Evolutionary conservation across 2,888 invertebrate species (phyloP).

Genomic region (Caenorhabditis sp.): DNA sequence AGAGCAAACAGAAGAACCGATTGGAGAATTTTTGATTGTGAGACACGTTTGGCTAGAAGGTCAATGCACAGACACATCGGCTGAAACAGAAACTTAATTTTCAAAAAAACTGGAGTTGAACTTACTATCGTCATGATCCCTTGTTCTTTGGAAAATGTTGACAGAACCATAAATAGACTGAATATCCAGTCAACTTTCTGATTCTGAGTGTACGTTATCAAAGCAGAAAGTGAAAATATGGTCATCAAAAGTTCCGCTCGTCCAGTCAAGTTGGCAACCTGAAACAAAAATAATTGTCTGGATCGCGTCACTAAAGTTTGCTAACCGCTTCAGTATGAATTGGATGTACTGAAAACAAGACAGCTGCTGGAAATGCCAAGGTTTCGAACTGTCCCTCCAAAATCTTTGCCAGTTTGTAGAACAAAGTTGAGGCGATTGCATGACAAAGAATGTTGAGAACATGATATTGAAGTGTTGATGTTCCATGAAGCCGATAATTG

Average conservation of each 20-base stretch:
- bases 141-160: conserved; percentile 91
- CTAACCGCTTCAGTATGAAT: conserved; percentile 92
- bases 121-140: conserved; percentile 93
- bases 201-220: conserved; percentile 83
- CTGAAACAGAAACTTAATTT: conserved; percentile 28
- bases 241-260: conserved; percentile 93
- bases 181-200: conserved; percentile 11
- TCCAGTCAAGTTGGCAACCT: conserved; percentile 93
- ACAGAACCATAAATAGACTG: conserved; percentile 21
- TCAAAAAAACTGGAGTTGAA: background rate
- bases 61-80: conserved; percentile 38
- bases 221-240: conserved; percentile 88
- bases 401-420: conserved; percentile 62
- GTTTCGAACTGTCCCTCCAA: conserved; percentile 39
- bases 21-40: background rate
- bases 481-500: conserved; percentile 86
- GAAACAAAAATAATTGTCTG: conserved; percentile 64
- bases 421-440: conserved; percentile 86
- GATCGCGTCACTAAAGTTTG: background rate
- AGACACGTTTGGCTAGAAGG: background rate
- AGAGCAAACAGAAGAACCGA: background rate
- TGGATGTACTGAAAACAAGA: conserved; percentile 93
- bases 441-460: conserved; percentile 89
- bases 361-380: conserved; percentile 85
- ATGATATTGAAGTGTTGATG: conserved; percentile 86